Evolutionary conservation across 1,140 invertebrate species (phyloP), one percentile per base, ranked within the genome.

Genomic region (Solenopsis invicta): DNA sequence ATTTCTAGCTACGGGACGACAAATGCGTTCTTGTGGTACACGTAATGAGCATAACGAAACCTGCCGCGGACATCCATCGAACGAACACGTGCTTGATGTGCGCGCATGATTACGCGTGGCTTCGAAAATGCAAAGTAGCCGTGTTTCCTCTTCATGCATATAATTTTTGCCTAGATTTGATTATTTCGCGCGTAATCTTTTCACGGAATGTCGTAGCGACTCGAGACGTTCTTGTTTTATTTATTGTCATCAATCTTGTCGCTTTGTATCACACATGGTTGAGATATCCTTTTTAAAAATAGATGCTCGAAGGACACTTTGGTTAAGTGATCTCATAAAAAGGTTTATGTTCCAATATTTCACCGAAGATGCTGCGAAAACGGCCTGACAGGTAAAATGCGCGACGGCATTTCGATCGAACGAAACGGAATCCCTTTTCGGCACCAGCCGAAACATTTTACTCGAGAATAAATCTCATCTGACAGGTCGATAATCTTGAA

Each of bases 341-440:
- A 48, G 54, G 54, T 84, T 84, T 75, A 84, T 61, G 54, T 61
- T 41, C 80, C n/a, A 74, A 74, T 84, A 84, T 84, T 84, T 84
- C 69, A 84, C 75, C 69, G 45, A 24, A 48, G 69, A 75, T 75
- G 69, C 69, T 50, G 66, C 16, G 69, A 84, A 50, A 84, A 84
- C 56, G 29, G 24, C 52, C 54, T 74, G 67, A 82, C 80, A 61
- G 69, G 80, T 61, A 61, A 62, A 74, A 75, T 41, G 80, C 69
- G 69, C 69, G 61, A 37, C 45, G 80, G 41, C 45, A 34, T 75
- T 48, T 61, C 54, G 69, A 74, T 74, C 61, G 34, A 66, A 66
- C 18, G 37, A 67, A 52, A 61, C 45, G 64, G 52, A 75, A 84
- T 84, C 80, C 13, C 24, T n/a, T 84, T 75, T 59, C 29, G 29